These are phyloP conservation scores for Pomacea maculata DNA, from an alignment of 1,140 invertebrate genomes.

Conservation along the genomic window DNA sequence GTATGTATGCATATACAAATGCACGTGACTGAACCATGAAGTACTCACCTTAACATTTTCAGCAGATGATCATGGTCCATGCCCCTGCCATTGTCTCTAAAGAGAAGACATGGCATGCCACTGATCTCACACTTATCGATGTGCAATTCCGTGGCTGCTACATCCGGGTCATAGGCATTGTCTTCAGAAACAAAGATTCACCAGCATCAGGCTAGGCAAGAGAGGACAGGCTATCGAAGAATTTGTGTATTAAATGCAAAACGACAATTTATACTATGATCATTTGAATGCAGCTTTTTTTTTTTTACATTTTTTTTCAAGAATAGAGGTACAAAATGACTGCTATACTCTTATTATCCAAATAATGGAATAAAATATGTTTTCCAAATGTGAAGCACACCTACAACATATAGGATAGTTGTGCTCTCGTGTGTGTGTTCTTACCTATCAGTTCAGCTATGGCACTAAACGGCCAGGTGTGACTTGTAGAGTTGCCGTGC, in stretches of 20 bases:
- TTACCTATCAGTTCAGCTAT: conserved; percentile 56
- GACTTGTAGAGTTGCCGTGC: conserved; percentile 54
- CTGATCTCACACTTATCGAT: conserved; percentile 52
- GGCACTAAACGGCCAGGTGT: conserved; percentile 55
- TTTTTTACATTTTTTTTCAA: no score
- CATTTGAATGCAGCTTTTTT: no score
- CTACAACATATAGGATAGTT: no score
- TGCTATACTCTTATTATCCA: no score
- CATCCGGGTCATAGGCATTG: conserved; percentile 64
- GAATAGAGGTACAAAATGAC: no score
- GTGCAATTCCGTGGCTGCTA: conserved; percentile 54
- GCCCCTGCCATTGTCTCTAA: conserved; percentile 61
- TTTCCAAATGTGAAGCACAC: no score
- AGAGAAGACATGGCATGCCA: conserved; percentile 44
- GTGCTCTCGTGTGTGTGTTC: not conserved
- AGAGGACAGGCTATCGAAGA: not conserved
- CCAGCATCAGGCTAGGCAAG: not conserved
- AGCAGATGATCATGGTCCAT: conserved; percentile 55
- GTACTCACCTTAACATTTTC: conserved; percentile 61
- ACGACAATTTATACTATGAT: no score
- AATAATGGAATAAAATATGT: no score
- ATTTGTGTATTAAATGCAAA: not conserved
- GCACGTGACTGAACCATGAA: no score
- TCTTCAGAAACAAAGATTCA: conserved; percentile 45
- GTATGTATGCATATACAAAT: no score